Percentiles rank a stretch among this genome's conserved stretches.
Conservation (phyloP, 2,113 vertebrate species). For the Rallus limicola region DNA sequence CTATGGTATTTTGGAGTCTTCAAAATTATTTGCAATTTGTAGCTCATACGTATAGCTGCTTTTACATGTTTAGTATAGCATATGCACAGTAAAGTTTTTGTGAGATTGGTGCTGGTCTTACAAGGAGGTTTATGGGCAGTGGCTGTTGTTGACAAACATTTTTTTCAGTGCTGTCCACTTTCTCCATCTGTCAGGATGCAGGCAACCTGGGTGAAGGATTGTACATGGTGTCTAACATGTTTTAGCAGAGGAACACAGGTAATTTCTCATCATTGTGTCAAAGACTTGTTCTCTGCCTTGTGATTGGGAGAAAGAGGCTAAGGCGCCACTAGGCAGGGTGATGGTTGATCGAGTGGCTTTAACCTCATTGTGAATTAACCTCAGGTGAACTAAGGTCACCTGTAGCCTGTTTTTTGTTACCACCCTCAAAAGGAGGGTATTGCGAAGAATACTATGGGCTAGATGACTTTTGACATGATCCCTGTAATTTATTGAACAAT, state of each 20-base stretch:
- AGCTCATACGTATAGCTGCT: neutral
- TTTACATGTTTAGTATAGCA: neutral
- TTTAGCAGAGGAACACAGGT: rapidly evolving
- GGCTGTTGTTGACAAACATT: neutral
- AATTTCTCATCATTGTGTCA: neutral
- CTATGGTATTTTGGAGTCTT: neutral
- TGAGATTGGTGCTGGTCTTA: neutral
- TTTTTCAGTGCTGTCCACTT: neutral
- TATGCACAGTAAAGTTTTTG: neutral
- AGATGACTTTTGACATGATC: neutral
- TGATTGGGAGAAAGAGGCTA: neutral
- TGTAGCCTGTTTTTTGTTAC: neutral
- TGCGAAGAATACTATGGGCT: neutral
- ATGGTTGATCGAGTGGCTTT: neutral
- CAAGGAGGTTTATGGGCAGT: neutral
- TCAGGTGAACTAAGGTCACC: neutral
- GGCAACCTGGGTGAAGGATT: neutral
- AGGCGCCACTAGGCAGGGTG: neutral
- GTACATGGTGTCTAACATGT: neutral
- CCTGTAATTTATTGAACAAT: neutral
- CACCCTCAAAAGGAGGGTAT: neutral
- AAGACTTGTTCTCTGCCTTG: neutral
- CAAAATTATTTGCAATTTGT: neutral
- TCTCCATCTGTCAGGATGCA: neutral
- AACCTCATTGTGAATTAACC: too few species aligned